Base-by-base conservation (phyloP, 2,888 invertebrate species). In the Ametastegia equiseti region DNA sequence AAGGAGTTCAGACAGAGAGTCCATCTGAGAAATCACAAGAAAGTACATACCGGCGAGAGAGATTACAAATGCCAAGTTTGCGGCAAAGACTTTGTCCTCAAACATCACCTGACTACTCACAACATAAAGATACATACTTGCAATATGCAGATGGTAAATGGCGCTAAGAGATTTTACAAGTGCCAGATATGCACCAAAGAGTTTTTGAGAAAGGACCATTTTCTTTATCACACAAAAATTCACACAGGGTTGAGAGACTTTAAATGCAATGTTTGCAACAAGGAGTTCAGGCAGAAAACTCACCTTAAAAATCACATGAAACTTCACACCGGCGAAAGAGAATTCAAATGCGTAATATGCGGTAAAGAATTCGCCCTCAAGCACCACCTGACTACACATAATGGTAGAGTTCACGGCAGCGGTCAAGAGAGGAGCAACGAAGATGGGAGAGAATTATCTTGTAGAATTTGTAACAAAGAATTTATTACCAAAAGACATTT, bases 401-500 rank as follows among this genome's bases (percentile, higher is more conserved):
- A 78, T 78, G 7, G 60, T 7, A 19, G 78, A 33, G 42, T 78
- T 45, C 78, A 78, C 6, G 60, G 39, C n/a, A 6, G 27, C 9
- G 19, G 42, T 3, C 30, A 13, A 23, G 60, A 57, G 6, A 23
- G 60, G 15, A 27, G 60, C 2, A 42, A 15, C 39, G 57, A 13
- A 11, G 78, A 78, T 39, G 36, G 13, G 19, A 54, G 54, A 36
- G 78, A 78, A 7, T 42, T 60, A 15, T 54, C 30, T 63, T 78
- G 78, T 15, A 15, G 15, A 19, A 60, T 78, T 60, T 78, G 78
- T 63, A 78, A 78, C 23, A 42, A 78, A 63, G 78, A 78, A 78
- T 78, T 78, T 45, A 78, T 78, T n/a, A 78, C 78, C 42, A 78
- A 78, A 63, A 15, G 63, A 27, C 78, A 78, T 60, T 78, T 78